A percentile compares a stretch with the other conserved stretches of the same genome.
Conservation (phyloP, 2,888 invertebrate genomes). For the Coleophora flavipennella region DNA sequence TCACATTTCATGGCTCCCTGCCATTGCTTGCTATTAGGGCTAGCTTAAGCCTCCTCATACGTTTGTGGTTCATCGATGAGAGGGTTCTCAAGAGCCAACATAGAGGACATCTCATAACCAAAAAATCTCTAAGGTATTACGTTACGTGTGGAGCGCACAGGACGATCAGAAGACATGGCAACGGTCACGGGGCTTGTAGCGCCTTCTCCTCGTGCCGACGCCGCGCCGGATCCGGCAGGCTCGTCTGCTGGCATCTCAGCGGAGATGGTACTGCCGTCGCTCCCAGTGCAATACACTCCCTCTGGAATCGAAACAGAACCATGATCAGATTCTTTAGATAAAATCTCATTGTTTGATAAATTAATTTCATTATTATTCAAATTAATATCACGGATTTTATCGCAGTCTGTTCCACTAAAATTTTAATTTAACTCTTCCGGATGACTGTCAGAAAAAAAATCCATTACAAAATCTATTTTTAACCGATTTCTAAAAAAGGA, state of each 20-base stretch:
- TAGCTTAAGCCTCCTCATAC: not conserved
- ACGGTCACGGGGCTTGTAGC: not conserved
- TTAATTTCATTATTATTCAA: not conserved
- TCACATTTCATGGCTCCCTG: conserved; percentile 6
- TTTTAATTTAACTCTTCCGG: not conserved
- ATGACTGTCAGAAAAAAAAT: no score
- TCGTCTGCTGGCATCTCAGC: not conserved
- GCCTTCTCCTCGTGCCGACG: not conserved
- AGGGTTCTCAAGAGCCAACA: not conserved
- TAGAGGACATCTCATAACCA: not conserved
- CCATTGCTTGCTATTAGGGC: conserved; percentile 1
- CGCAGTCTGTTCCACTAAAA: not conserved
- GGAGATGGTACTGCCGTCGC: not conserved
- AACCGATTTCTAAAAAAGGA: no score
- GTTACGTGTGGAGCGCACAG: not conserved
- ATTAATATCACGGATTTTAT: not conserved
- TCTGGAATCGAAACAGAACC: not conserved
- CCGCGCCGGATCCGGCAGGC: not conserved
- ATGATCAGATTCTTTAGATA: not conserved
- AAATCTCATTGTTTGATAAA: not conserved
- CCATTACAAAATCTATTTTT: no score
- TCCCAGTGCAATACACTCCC: not conserved
- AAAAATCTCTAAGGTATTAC: not conserved
- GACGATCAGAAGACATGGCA: not conserved
- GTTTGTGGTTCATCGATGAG: not conserved